These are phyloP conservation scores for Drosophila siamana DNA, from an alignment of 2,888 invertebrate species.

Conservation along the genomic window DNA sequence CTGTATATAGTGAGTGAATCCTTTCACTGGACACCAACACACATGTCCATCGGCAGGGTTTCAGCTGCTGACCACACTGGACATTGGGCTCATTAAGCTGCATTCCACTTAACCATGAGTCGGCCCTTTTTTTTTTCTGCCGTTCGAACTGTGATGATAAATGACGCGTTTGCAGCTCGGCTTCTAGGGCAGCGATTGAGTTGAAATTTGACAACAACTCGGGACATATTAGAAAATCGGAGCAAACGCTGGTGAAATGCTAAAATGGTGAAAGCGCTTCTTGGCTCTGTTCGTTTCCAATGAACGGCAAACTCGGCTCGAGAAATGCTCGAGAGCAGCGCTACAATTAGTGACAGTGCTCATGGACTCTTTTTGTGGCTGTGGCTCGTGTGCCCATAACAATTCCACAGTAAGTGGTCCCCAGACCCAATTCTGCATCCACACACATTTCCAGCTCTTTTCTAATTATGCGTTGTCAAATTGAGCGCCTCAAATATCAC, in stretches of 20 bases:
- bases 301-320: conserved; percentile 1
- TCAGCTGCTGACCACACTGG: conserved; percentile 75
- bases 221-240: conserved; percentile 19
- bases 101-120: conserved; percentile 75
- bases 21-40: conserved; percentile 59
- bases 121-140: conserved; percentile 63
- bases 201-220: conserved; percentile 16
- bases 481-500: conserved; percentile 67
- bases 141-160: conserved; percentile 28
- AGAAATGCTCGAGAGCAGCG: conserved; percentile 1
- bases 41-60: conserved; percentile 43
- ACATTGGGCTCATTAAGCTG: conserved; percentile 68
- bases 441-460: conserved; percentile 22
- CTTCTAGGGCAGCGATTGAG: conserved; percentile 14
- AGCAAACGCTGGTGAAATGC: conserved; percentile 9
- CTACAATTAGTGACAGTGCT: conserved; percentile 60
- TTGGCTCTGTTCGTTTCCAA: conserved; percentile 12
- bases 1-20: conserved; percentile 47
- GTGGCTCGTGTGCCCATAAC: conserved; percentile 58
- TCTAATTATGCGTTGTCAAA: conserved; percentile 66
- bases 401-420: conserved; percentile 75
- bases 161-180: conserved; percentile 28
- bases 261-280: neutral
- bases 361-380: conserved; percentile 26
- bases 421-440: conserved; percentile 14